phyloP scores from a whole-genome alignment of 2,888 invertebrate genomes.

The Gastrophysa polygoni region DNA sequence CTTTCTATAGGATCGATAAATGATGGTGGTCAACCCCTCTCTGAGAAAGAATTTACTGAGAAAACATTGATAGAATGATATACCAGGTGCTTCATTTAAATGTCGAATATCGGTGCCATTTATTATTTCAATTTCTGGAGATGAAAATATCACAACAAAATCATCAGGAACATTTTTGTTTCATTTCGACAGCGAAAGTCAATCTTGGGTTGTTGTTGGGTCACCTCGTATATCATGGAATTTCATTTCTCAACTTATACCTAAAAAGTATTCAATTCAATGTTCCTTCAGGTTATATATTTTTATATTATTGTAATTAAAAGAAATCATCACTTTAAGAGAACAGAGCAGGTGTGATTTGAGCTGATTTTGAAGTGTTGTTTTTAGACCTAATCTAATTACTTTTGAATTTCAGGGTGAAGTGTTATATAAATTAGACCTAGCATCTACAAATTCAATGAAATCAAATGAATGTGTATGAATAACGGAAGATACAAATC shows the following conservation, averaged over 20 bases:
- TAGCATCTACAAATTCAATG: conserved; percentile 16
- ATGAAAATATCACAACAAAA: too few species aligned
- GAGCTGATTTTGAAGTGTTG: conserved; percentile 15
- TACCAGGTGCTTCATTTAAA: too few species aligned
- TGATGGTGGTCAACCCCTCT: too few species aligned
- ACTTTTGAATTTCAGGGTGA: conserved; percentile 3
- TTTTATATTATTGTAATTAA: conserved; percentile 24
- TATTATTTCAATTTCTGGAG: too few species aligned
- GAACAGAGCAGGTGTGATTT: conserved; percentile 22
- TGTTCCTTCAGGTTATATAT: conserved; percentile 26
- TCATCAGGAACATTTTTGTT: too few species aligned
- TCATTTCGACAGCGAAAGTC: too few species aligned
- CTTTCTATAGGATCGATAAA: too few species aligned
- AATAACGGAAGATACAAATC: conserved; percentile 39
- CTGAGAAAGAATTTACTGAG: too few species aligned
- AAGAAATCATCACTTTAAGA: neutral
- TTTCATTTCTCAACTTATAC: neutral
- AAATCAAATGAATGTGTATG: conserved; percentile 45
- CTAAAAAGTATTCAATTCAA: neutral
- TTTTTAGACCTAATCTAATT: conserved; percentile 7
- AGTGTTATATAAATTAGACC: conserved; percentile 7
- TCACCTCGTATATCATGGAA: neutral
- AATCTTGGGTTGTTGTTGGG: too few species aligned
- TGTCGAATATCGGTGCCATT: too few species aligned
- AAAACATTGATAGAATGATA: too few species aligned